Base-by-base conservation (phyloP, 2,888 invertebrate genomes). In the Thecocarcelia acutangulata region DNA sequence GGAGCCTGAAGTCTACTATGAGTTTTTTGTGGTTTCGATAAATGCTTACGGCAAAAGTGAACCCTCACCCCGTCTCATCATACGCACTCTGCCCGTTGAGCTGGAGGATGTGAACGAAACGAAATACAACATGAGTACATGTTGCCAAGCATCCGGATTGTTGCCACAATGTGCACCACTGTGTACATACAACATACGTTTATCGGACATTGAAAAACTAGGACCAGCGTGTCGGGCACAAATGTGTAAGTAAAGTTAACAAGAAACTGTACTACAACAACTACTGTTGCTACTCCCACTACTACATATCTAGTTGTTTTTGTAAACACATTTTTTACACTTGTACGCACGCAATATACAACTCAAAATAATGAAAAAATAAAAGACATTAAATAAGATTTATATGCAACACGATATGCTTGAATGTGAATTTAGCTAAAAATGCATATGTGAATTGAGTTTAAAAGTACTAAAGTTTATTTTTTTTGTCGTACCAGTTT, bases 41-140 rank as follows among this genome's bases (percentile, higher is more conserved):
- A 97, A 97, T 90, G 93, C 93, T 9, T 96, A 96, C 85, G 97
- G 96, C 0, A 93, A 94, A 13, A 95, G 96, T 21, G 94, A 94
- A 84, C 93, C 95, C 0, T 96, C 96, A 19, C 93, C 94, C 2
- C 92, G 96, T 83, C 92, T 96, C 50, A 93, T 96, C 76, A 96
- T 96, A 90, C 93, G 93, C 85, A 96, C 96, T 0, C 93, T 93
- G 86, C 86, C 88, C 37, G 84, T 87, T 46, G 89, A 90, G 83
- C 79, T 72, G 50, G 77, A 85, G 63, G 87, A 88, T 40, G 83
- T 79, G 42, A 91, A 91, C 83, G 91, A 93, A 6, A 91, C 93
- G 63, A 91, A 92, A 3, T 96, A 96, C 92, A 96, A 96, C 90
- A 94, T 96, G 87, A 95, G 95, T 0, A 93, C 94, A 5, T 97